These are phyloP conservation scores for Ctenomys sociabilis DNA, from an alignment of 2,113 vertebrate species.

Conservation along the genomic window DNA sequence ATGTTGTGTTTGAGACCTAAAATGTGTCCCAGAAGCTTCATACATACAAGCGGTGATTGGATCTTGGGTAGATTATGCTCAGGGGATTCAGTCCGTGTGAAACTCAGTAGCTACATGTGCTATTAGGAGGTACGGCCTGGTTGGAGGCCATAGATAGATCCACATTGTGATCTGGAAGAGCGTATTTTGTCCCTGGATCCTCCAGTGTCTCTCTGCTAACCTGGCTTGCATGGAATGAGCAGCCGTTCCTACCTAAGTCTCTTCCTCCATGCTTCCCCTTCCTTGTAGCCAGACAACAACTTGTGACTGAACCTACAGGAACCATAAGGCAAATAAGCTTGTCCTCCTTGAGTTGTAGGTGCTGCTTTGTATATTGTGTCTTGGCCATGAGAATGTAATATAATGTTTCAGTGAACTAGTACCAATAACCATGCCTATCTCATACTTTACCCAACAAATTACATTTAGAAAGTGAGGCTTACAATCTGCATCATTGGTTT, in stretches of 20 bases:
- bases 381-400: neutral
- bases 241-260: neutral
- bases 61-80: neutral
- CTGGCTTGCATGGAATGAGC: neutral
- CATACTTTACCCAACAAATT: neutral
- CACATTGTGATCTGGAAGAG: neutral
- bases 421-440: neutral
- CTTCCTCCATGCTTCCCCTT: neutral
- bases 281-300: neutral
- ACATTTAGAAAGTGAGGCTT: neutral
- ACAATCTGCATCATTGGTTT: neutral
- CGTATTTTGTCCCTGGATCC: neutral
- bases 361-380: neutral
- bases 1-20: neutral
- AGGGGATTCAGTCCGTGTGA: neutral
- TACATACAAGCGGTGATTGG: neutral
- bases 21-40: neutral
- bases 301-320: neutral
- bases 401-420: neutral
- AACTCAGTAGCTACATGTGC: neutral
- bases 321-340: neutral
- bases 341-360: neutral
- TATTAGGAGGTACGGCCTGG: neutral
- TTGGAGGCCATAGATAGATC: neutral
- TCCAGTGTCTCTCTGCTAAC: neutral